Percentiles rank a stretch among this genome's conserved stretches.
These are phyloP conservation scores for Eleutherodactylus coqui DNA, from an alignment of 2,797 vertebrate species.

Conservation along the genomic window DNA sequence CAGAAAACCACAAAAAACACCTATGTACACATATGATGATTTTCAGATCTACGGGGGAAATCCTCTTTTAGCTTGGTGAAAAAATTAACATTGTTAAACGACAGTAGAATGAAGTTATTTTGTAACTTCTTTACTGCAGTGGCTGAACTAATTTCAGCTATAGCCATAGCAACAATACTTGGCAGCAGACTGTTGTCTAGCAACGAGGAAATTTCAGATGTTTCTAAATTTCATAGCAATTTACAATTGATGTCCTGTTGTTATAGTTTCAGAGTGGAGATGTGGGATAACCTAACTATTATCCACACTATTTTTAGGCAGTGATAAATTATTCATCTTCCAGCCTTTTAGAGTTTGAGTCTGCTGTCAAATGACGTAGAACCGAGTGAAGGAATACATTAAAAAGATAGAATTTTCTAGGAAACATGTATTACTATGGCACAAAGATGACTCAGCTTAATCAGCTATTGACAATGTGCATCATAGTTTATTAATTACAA, in stretches of 20 bases:
- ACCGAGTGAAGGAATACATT: not conserved
- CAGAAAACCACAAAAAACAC: not conserved
- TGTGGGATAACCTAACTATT: constrained; percentile 49
- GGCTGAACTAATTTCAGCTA: constrained; percentile 30
- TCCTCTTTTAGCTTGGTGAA: not conserved
- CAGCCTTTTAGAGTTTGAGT: constrained; percentile 25
- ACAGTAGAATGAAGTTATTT: not conserved
- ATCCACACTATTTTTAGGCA: constrained; percentile 55
- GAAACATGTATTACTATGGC: not conserved
- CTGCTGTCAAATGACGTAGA: constrained; percentile 35
- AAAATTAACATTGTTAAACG: constrained; percentile 21
- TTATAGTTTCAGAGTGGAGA: constrained; percentile 44
- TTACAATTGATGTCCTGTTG: constrained; percentile 51
- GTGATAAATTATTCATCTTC: constrained; percentile 36
- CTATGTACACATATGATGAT: too few relatives aligned
- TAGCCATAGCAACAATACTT: constrained; percentile 51
- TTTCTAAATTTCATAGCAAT: constrained; percentile 52
- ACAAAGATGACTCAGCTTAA: not conserved
- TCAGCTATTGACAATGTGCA: not conserved
- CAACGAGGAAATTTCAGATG: constrained; percentile 55
- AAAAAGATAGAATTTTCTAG: constrained; percentile 9
- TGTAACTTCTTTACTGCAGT: constrained; percentile 24
- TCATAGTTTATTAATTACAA: not conserved
- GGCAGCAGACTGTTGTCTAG: constrained; percentile 57
- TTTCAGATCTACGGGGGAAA: too few relatives aligned